Base-by-base conservation (phyloP, 2,888 invertebrate species). In the Zootermopsis nevadensis region DNA sequence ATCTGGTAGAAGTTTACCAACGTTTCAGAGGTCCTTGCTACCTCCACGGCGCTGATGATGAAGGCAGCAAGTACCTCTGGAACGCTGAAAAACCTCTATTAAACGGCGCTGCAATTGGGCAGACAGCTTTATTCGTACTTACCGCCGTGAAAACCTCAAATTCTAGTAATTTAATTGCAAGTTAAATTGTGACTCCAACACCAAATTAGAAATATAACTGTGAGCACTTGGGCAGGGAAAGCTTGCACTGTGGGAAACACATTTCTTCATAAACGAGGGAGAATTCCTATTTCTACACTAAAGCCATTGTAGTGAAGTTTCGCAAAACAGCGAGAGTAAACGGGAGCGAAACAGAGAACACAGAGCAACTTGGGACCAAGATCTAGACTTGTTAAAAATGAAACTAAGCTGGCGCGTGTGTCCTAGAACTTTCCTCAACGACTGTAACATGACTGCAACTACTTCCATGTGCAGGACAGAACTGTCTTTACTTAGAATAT, bases 241-340 rank as follows among this genome's bases (percentile, higher is more conserved):
- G 31, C 33, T 69, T 33, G 33, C 33, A 69, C 69, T 69, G 7
- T 10, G 33, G 4, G 69, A 33, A 19, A 19, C 69, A 69, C 33
- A 69, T 35, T 69, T 69, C 69, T 69, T 69, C 69, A 69, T 69
- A 69, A 33, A 19, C 19, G 15, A n/a, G n/a, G n/a, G n/a, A 48
- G 48, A 19, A 69, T 33, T 31, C 69, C 69, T 0, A 10, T 69
- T 69, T 69, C 69, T 69, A 31, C 31, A 33, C 1, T 33, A 19
- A 33, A 69, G 33, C 10, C 33, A 12, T 22, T 31, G 33, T 69
- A 1, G 33, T 33, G 15, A 33, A 10, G 31, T 69, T 22, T 33
- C 31, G 22, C 22, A 33, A 69, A 30, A 33, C 69, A 33, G 22
- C n/a, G 66, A 66, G 33, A 22, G 69, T 69, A 69, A 69, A 69